Conservation (phyloP, 2,888 invertebrate species). For the Maniola hyperantus region DNA sequence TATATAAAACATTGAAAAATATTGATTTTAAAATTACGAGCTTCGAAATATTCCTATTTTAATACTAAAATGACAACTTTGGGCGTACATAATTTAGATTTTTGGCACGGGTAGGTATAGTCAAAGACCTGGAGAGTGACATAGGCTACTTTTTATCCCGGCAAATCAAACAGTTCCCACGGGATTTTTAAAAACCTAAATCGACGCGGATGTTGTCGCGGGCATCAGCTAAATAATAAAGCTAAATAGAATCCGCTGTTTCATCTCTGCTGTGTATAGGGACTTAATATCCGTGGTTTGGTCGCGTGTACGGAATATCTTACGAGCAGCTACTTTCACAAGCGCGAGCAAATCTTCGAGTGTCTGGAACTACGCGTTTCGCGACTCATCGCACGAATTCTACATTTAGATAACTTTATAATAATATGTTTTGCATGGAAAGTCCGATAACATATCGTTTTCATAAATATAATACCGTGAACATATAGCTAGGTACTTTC, state of each 20-base stretch:
- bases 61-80: too few relatives aligned
- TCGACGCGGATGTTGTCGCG: too few relatives aligned
- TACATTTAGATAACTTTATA: constrained; percentile 18
- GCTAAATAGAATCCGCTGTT: constrained; percentile 2
- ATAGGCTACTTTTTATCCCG: too few relatives aligned
- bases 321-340: constrained; percentile 71
- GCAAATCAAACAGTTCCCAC: too few relatives aligned
- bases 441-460: not conserved
- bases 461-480: not conserved
- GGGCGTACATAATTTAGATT: too few relatives aligned
- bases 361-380: constrained; percentile 36
- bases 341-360: constrained; percentile 59
- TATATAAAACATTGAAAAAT: too few relatives aligned
- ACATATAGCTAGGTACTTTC: not conserved
- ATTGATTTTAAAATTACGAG: too few relatives aligned
- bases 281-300: constrained; percentile 60
- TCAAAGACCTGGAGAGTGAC: too few relatives aligned
- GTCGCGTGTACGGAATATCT: constrained; percentile 72
- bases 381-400: constrained; percentile 28
- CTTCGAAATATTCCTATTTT: too few relatives aligned
- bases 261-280: constrained; percentile 39
- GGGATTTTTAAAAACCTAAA: too few relatives aligned
- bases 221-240: too few relatives aligned
- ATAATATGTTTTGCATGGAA: not conserved
- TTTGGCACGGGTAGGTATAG: too few relatives aligned